phyloP scores from a whole-genome alignment of 2,113 vertebrate species.

The Ciconia maguari region DNA sequence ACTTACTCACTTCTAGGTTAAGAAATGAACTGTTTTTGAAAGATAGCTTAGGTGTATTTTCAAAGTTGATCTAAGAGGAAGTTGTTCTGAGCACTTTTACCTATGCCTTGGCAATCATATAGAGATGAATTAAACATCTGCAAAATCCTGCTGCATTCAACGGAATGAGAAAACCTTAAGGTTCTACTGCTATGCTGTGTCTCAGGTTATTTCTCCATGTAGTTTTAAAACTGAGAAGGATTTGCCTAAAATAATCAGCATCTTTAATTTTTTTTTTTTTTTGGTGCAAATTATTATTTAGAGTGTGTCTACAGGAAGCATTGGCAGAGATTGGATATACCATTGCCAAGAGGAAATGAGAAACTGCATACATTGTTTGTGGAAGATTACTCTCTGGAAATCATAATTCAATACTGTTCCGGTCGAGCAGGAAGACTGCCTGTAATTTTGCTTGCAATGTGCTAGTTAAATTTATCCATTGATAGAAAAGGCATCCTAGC shows the following conservation, averaged over 20 bases:
- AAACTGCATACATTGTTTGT: not conserved
- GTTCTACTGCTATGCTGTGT: not conserved
- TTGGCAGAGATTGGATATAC: not conserved
- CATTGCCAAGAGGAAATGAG: conserved; percentile 29
- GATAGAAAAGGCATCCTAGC: not conserved
- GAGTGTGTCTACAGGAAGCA: not conserved
- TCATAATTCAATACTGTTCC: not conserved
- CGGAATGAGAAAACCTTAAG: not conserved
- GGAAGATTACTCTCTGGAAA: conserved; percentile 37
- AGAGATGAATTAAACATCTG: not conserved
- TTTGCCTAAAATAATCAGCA: not conserved
- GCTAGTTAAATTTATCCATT: conserved; percentile 1
- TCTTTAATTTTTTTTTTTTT: not conserved
- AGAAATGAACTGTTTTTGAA: not conserved
- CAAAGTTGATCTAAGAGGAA: not conserved
- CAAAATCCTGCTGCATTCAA: not conserved
- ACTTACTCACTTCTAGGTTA: not conserved
- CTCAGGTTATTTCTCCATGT: not conserved
- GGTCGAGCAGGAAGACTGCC: not conserved
- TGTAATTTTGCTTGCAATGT: not conserved
- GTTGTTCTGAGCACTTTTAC: not conserved
- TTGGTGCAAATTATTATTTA: not conserved
- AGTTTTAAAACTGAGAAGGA: not conserved
- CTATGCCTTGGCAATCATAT: not conserved
- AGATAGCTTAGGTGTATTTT: not conserved